These are phyloP conservation scores for Sebastes matsubarae DNA, from an alignment of 2,797 vertebrate species.

Conservation along the genomic window DNA sequence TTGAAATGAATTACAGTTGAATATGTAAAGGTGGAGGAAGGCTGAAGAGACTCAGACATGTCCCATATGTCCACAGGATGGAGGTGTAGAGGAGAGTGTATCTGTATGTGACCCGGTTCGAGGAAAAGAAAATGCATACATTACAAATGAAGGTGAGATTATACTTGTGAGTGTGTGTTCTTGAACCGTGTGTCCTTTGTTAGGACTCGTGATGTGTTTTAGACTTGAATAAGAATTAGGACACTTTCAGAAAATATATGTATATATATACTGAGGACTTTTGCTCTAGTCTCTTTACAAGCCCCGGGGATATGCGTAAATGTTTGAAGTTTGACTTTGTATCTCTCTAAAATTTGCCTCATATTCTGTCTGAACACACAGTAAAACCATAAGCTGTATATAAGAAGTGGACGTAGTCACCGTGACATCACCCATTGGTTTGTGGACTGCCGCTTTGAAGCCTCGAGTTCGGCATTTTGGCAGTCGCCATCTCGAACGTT, in stretches of 20 bases:
- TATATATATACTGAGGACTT: too few relatives aligned
- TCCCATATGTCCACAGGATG: background rate
- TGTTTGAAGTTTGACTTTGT: background rate
- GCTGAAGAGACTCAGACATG: background rate
- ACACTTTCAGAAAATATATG: too few relatives aligned
- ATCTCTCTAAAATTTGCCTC: background rate
- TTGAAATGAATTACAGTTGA: slow-evolving; percentile 37
- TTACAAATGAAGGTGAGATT: slow-evolving; percentile 1
- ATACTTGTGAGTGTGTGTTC: background rate
- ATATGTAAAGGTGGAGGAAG: slow-evolving; percentile 3
- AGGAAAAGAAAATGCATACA: background rate
- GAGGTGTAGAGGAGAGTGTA: background rate
- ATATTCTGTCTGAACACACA: background rate
- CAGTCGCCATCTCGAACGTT: fast-evolving
- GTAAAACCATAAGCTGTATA: fast-evolving
- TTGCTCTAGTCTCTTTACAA: too few relatives aligned
- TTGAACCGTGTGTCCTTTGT: background rate
- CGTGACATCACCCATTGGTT: background rate
- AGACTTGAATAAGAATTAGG: background rate
- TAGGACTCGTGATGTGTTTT: background rate
- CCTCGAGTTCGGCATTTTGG: too few relatives aligned
- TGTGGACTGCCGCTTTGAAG: background rate
- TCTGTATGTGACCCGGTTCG: background rate
- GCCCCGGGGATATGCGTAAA: fast-evolving
- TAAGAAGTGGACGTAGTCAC: fast-evolving